A percentile compares a stretch with the other conserved stretches of the same genome.
Evolutionary conservation across 1,140 invertebrate genomes (phyloP).

Genomic region (Lasioglossum albipes): DNA sequence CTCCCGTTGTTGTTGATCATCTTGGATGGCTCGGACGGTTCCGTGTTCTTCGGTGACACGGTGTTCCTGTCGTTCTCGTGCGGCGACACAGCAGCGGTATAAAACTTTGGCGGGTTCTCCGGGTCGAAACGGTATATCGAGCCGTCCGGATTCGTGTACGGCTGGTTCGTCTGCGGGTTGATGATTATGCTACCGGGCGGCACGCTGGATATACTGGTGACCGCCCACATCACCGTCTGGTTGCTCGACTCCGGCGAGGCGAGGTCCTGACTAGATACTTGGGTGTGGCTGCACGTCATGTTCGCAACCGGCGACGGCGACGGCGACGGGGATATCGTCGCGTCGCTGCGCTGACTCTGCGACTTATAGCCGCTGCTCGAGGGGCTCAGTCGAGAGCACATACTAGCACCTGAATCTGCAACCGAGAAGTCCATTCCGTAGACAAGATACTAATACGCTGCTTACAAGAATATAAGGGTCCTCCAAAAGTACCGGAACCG

Average conservation of each 20-base stretch:
- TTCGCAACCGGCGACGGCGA: conserved; percentile 84
- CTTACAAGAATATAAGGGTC: not conserved
- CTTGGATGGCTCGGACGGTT: conserved; percentile 45
- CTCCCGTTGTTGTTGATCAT: conserved; percentile 40
- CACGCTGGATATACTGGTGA: conserved; percentile 89
- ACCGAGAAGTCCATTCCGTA: conserved; percentile 16
- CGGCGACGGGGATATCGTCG: conserved; percentile 82
- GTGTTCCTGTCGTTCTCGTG: conserved; percentile 61
- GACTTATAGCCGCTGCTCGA: conserved; percentile 91
- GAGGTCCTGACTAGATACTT: conserved; percentile 76
- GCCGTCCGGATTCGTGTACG: conserved; percentile 76
- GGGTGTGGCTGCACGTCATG: conserved; percentile 74
- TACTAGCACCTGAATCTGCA: conserved; percentile 86
- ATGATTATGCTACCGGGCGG: conserved; percentile 92
- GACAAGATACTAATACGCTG: not conserved
- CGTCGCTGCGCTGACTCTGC: conserved; percentile 86
- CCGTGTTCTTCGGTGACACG: conserved; percentile 9
- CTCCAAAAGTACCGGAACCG: too few relatives aligned
- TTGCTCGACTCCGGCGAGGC: conserved; percentile 62
- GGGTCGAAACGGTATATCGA: conserved; percentile 88
- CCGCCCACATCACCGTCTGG: conserved; percentile 88
- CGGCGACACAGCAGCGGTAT: conserved; percentile 51
- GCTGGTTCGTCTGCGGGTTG: conserved; percentile 86
- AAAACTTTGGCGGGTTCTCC: conserved; percentile 82
- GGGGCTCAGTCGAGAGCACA: conserved; percentile 87